phyloP scores from a whole-genome alignment of 2,113 vertebrate genomes.

The Corythoichthys haematopterus region DNA sequence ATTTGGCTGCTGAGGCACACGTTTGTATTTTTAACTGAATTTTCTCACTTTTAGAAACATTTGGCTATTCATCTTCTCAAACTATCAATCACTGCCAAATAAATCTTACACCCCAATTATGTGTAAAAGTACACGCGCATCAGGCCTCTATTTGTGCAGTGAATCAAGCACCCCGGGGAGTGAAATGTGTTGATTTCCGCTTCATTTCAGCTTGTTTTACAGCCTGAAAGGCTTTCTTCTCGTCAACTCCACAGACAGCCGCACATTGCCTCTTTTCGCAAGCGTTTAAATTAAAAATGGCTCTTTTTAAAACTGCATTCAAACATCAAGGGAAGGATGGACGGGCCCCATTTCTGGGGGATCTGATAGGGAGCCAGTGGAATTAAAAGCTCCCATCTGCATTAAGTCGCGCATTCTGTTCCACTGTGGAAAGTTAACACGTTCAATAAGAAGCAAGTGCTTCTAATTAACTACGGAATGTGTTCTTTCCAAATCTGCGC shows the following conservation, averaged over 20 bases:
- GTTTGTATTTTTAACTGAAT: too few species aligned
- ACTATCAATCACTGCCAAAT: not conserved
- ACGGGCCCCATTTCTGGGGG: constrained; percentile 30
- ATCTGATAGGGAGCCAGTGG: constrained; percentile 66
- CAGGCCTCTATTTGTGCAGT: constrained; percentile 11
- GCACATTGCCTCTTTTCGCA: constrained; percentile 10
- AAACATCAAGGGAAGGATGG: constrained; percentile 31
- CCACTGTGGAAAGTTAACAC: constrained; percentile 48
- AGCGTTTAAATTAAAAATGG: constrained; percentile 20
- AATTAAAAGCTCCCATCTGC: constrained; percentile 68
- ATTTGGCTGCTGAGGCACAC: too few species aligned
- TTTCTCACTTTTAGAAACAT: too few species aligned
- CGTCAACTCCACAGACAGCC: not conserved
- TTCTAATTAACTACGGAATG: constrained; percentile 74
- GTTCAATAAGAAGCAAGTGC: constrained; percentile 70
- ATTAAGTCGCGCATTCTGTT: constrained; percentile 72
- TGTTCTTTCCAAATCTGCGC: constrained; percentile 67
- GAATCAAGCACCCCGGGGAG: constrained; percentile 25
- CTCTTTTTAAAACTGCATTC: constrained; percentile 42
- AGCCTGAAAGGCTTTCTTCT: constrained; percentile 10
- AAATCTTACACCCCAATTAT: not conserved
- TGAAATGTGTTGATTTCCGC: constrained; percentile 31
- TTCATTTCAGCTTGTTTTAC: constrained; percentile 9
- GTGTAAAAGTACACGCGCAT: not conserved
- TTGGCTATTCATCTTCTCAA: not conserved